A percentile compares a stretch with the other conserved stretches of the same genome.
These are phyloP conservation scores for Lytechinus variegatus DNA, from an alignment of 35 echinoderm and acorn worm species.

Conservation along the genomic window DNA sequence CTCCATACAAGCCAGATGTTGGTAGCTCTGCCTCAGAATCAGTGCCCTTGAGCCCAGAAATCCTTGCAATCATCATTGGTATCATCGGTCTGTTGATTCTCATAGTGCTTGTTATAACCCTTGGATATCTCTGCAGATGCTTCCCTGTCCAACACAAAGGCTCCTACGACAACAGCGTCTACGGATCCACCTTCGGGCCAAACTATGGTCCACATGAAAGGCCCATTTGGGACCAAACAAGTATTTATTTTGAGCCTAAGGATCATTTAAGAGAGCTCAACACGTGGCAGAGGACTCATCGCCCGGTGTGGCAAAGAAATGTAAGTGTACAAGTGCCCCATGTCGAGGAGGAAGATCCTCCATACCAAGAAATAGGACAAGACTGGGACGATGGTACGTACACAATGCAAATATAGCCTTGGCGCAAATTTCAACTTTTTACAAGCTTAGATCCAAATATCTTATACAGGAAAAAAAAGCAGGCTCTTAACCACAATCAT, in stretches of 20 bases:
- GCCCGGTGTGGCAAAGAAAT: conserved; percentile 76
- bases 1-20: neutral
- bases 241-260: conserved; percentile 92
- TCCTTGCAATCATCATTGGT: conserved; percentile 72
- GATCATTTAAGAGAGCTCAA: conserved; percentile 77
- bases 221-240: conserved; percentile 77
- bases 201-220: conserved; percentile 63
- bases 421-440: neutral
- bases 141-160: conserved; percentile 51
- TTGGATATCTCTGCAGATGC: conserved; percentile 52
- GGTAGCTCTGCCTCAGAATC: conserved; percentile 17
- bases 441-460: conserved; percentile 4
- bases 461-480: neutral
- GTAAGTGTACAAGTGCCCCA: conserved; percentile 87
- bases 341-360: conserved; percentile 82
- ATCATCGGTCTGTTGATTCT: conserved; percentile 77
- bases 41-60: conserved; percentile 59
- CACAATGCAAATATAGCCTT: conserved; percentile 68
- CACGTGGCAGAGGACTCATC: conserved; percentile 72
- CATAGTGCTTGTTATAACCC: conserved; percentile 73
- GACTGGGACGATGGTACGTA: conserved; percentile 89
- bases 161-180: conserved; percentile 39
- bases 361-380: conserved; percentile 88
- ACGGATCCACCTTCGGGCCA: conserved; percentile 54
- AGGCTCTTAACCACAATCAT: neutral